Evolutionary conservation across 2,113 vertebrate genomes (phyloP), one percentile per base, ranked within the genome.

Genomic region (Lasiurus borealis): DNA sequence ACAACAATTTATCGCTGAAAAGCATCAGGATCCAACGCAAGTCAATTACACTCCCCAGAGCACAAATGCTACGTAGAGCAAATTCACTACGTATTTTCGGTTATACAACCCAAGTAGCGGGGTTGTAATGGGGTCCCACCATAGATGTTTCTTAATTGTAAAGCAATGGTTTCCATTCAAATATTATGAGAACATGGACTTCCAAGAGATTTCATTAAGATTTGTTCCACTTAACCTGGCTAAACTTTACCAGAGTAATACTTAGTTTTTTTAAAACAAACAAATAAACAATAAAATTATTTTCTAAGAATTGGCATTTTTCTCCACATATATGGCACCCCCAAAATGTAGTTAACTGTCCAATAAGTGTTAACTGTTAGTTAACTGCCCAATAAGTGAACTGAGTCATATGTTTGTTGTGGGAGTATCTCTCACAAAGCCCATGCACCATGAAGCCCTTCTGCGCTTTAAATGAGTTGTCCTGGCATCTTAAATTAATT

Each of bases 121-220:
- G 50, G 44, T 95, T 95, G 94, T 97, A 97, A 97, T 97, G 97
- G 96, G 97, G 96, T 97, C 94, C 97, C 97, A 97, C 97, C 93
- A 93, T 97, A 85, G 91, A 96, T 97, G 94, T 97, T 97, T 96
- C 96, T 97, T 71, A 97, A 95, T 86, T 95, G 44, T 73, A 96
- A 98, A 95, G 95, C 94, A 96, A 98, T 94, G 48, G 36, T 93
- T 97, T 97, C 88, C 96, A 95, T 87, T 96, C 80, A 97, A 95
- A 94, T 95, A 80, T 72, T 95, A 97, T 85, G 88, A 95, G 96
- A 97, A 97, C 46, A 96, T 95, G 88, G 92, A 98, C 97, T 97
- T 89, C 77, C 62, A 96, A 97, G 95, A 97, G 83, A 95, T 23
- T 94, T 95, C 54, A 93, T 76, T 46, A 86, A 92, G 92, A 96